These are phyloP conservation scores for Metridium senile DNA, from an alignment of 92 coral and sea anemone species.

Conservation along the genomic window DNA sequence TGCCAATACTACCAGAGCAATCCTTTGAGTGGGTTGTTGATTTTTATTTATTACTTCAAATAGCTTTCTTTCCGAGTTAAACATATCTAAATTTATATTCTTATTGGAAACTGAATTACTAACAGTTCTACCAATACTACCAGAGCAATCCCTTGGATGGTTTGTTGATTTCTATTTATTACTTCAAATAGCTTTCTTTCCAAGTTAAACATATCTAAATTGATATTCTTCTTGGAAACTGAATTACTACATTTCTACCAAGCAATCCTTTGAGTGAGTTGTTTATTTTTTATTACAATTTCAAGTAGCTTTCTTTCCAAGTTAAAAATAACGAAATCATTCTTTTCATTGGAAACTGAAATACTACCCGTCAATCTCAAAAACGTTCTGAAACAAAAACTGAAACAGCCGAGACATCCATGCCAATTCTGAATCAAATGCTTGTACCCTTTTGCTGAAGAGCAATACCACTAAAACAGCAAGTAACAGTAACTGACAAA, in stretches of 20 bases:
- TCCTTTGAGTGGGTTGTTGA: too few species aligned
- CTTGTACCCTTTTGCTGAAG: conserved; percentile 6
- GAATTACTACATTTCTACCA: too few species aligned
- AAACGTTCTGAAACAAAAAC: neutral
- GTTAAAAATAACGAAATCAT: too few species aligned
- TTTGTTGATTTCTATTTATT: too few species aligned
- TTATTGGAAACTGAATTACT: conserved; percentile 16
- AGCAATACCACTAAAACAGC: neutral
- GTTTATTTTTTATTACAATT: too few species aligned
- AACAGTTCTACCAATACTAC: too few species aligned
- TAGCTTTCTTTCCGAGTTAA: neutral
- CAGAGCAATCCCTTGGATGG: neutral
- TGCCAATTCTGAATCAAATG: neutral
- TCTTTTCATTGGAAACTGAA: conserved; percentile 16
- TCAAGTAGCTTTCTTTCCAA: neutral
- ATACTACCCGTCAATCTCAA: neutral
- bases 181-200: too few species aligned
- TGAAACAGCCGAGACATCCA: neutral
- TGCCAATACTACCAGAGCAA: neutral
- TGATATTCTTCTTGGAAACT: too few species aligned
- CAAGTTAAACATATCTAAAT: too few species aligned
- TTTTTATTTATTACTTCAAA: too few species aligned
- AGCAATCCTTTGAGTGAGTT: too few species aligned
- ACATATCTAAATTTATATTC: too few species aligned
- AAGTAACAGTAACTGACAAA: neutral